Evolutionary conservation across 2,888 invertebrate genomes (phyloP).

Genomic region (Helicoverpa assulta): DNA sequence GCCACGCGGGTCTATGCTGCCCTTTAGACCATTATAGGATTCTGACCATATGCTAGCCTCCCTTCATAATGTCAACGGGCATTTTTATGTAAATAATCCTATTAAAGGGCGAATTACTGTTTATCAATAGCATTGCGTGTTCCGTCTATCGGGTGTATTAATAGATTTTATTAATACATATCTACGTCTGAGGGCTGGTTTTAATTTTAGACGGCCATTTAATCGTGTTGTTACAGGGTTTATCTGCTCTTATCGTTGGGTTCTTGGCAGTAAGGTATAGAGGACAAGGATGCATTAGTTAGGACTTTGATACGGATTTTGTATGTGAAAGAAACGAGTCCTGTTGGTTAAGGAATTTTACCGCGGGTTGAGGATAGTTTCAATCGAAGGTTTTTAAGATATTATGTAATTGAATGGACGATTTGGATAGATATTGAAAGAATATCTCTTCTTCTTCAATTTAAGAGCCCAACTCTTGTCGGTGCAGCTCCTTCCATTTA

Average conservation of each 20-base stretch:
- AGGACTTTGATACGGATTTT: slow-evolving; percentile 32
- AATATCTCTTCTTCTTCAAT: too few species aligned
- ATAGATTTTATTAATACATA: slow-evolving; percentile 48
- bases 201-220: slow-evolving; percentile 41
- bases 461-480: too few species aligned
- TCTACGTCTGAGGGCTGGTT: slow-evolving; percentile 10
- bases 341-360: slow-evolving; percentile 11
- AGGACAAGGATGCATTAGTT: slow-evolving; percentile 33
- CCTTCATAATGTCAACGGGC: slow-evolving; percentile 64
- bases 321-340: slow-evolving; percentile 11
- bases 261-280: slow-evolving; percentile 19
- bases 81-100: slow-evolving; percentile 71
- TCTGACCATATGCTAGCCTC: slow-evolving; percentile 22
- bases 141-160: slow-evolving; percentile 24
- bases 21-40: slow-evolving; percentile 26
- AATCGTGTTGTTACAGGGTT: slow-evolving; percentile 31
- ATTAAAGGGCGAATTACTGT: slow-evolving; percentile 66
- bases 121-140: slow-evolving; percentile 54
- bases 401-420: not conserved
- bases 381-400: too few species aligned
- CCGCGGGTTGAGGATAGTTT: not conserved
- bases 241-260: slow-evolving; percentile 41
- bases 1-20: slow-evolving; percentile 16
- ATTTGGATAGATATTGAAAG: too few species aligned
- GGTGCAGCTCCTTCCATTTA: too few species aligned